Percentiles rank a stretch among this genome's conserved stretches.
These are phyloP conservation scores for Nyctibius grandis DNA, from an alignment of 2,797 vertebrate genomes.

Conservation along the genomic window DNA sequence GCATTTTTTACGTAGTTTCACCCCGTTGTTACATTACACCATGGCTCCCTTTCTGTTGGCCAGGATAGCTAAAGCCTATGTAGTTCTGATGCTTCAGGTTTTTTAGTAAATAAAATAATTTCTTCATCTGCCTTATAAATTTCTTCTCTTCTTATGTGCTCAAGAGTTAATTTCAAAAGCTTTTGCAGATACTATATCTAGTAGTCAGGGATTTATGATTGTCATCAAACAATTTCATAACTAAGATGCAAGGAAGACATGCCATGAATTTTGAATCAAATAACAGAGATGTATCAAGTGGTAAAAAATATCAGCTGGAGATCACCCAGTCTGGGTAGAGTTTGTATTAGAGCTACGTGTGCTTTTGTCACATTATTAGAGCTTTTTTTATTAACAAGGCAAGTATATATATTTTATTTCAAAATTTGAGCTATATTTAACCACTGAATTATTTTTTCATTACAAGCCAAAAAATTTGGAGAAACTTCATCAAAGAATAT, in stretches of 20 bases:
- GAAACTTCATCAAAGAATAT: background rate
- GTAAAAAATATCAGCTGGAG: background rate
- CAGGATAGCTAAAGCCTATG: background rate
- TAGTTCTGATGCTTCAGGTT: background rate
- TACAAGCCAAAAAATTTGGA: background rate
- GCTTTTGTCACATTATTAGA: background rate
- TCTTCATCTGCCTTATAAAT: background rate
- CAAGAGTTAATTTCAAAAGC: background rate
- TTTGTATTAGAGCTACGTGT: background rate
- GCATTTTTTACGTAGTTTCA: background rate
- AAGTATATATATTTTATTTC: background rate
- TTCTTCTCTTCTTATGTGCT: background rate
- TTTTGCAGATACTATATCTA: background rate
- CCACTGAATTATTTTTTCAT: background rate
- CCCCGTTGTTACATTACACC: background rate
- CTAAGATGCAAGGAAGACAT: background rate
- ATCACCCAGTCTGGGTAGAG: background rate
- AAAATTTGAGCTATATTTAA: background rate
- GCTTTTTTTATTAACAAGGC: background rate
- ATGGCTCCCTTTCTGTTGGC: background rate
- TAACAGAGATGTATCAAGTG: background rate
- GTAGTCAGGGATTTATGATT: background rate
- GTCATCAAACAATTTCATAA: conserved; percentile 32
- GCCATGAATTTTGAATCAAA: conserved; percentile 12
- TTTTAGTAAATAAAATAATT: background rate